Evolutionary conservation across 2,113 vertebrate genomes (phyloP).

Genomic region (Hyla sarda): DNA sequence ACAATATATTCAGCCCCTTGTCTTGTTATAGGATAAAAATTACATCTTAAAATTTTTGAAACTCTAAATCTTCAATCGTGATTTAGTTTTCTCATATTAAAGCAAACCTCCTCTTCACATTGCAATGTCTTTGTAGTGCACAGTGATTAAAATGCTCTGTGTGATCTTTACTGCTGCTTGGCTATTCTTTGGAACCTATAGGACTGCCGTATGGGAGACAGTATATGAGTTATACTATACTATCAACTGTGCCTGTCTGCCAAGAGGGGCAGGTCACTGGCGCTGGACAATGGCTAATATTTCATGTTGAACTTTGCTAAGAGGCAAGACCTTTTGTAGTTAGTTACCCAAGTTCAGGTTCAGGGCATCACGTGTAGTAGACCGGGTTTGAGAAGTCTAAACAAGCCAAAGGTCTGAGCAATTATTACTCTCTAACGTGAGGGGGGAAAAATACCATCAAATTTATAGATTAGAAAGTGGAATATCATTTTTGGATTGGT

Average conservation of each 20-base stretch:
- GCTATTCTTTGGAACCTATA: slow-evolving; percentile 5
- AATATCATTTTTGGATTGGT: neutral
- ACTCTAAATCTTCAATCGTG: neutral
- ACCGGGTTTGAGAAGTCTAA: neutral
- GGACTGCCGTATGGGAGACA: neutral
- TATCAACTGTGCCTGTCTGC: neutral
- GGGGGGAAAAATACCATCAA: no score
- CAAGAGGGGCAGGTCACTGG: neutral
- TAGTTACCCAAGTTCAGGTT: slow-evolving; percentile 17
- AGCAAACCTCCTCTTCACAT: neutral
- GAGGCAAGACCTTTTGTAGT: slow-evolving; percentile 1
- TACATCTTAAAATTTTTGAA: neutral
- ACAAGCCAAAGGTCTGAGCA: neutral
- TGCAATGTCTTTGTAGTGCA: neutral
- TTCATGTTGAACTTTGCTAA: slow-evolving; percentile 4
- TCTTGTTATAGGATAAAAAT: neutral
- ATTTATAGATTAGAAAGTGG: no score
- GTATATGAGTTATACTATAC: slow-evolving; percentile 1
- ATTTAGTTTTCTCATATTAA: neutral
- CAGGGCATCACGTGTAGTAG: neutral
- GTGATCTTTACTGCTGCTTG: neutral
- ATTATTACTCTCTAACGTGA: neutral
- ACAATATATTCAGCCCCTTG: neutral
- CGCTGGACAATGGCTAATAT: neutral
- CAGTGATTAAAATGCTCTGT: neutral